Evolutionary conservation across 2,113 vertebrate species (phyloP), one percentile per base, ranked within the genome.

Genomic region (Nerophis ophidion): DNA sequence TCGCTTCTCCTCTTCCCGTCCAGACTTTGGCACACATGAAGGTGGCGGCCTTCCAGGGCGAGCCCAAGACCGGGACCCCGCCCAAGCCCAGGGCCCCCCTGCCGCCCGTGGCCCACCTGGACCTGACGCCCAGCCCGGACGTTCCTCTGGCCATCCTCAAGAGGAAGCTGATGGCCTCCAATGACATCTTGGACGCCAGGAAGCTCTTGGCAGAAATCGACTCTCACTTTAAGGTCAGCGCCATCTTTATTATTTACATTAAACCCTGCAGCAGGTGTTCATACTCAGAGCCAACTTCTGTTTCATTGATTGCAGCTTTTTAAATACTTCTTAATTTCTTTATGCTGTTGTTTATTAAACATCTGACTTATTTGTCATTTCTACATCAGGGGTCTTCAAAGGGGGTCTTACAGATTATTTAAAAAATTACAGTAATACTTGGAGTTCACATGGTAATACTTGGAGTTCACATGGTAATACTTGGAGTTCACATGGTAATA

Each of bases 121-220:
- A 98, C 73, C 87, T 98, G 69, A 96, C 88, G 0, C 93, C 94
- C 0, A 94, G 94, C 84, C 95, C 93, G 0, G 95, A 99, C 2
- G 95, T 98, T 33, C 93, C 93, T 16, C 88, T 97, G 60, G 86
- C 89, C 54, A 95, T 98, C 90, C 84, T 98, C 82, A 98, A 98
- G 72, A 91, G 93, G 84, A 97, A 90, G 53, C 72, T 98, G 65
- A 91, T 94, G 92, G 74, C 82, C 19, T 84, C 89, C 71, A 98
- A 98, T 13, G 88, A 96, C 2, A n/a, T 90, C 57, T 8, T 7
- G 10, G 49, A 74, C 14, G 89, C 85, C 14, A 82, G 72, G 63
- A 70, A 57, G 5, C 83, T 96, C 49, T 52, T 89, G 53, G 63
- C 68, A 52, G 84, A 94, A 81, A 94, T 99, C 56, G 89, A 77